These are phyloP conservation scores for Micronycteris hirsuta DNA, from an alignment of 2,113 vertebrate species.

Conservation along the genomic window DNA sequence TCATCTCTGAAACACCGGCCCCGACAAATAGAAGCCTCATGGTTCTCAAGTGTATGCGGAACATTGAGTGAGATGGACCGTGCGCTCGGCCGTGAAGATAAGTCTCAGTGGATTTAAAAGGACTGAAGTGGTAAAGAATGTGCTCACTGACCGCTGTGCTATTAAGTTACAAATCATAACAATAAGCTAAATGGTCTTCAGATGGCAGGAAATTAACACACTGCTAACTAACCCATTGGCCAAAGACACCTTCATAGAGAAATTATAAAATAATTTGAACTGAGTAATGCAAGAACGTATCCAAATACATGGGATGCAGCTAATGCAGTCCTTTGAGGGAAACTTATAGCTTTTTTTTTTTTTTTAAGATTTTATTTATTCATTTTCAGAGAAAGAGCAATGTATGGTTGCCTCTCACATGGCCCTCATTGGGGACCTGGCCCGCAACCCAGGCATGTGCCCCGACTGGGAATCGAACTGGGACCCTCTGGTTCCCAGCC, in stretches of 20 bases:
- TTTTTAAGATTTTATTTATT: too few relatives aligned
- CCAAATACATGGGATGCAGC: background rate
- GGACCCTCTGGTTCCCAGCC: too few relatives aligned
- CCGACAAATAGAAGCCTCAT: fast-evolving
- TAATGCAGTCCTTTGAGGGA: background rate
- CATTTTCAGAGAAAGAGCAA: too few relatives aligned
- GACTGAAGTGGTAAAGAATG: background rate
- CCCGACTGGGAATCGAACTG: too few relatives aligned
- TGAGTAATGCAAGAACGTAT: background rate
- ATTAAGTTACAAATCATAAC: background rate
- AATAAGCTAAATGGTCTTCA: background rate
- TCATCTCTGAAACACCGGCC: background rate
- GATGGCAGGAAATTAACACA: background rate
- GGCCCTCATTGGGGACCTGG: too few relatives aligned
- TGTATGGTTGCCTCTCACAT: too few relatives aligned
- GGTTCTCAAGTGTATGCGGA: background rate
- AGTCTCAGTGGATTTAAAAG: background rate
- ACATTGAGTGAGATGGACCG: background rate
- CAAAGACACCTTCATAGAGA: background rate
- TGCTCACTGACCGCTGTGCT: background rate
- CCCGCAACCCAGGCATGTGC: too few relatives aligned
- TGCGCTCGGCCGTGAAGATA: background rate
- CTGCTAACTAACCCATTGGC: background rate
- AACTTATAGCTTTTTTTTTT: background rate
- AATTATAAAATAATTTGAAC: background rate